Percentiles rank a stretch among this genome's conserved stretches.
These are phyloP conservation scores for Drosophila meridiana DNA, from an alignment of 2,888 invertebrate species.

Conservation along the genomic window DNA sequence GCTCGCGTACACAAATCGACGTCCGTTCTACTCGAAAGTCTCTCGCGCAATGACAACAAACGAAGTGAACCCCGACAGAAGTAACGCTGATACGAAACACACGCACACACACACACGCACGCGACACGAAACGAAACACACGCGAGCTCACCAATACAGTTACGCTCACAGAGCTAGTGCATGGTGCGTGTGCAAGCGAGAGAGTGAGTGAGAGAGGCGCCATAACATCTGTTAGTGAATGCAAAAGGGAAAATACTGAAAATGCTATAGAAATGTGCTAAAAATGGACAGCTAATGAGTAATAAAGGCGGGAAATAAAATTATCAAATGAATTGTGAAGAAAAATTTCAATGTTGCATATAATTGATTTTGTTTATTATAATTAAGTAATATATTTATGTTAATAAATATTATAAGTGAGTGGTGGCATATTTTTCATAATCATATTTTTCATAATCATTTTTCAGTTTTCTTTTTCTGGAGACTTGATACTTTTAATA, in stretches of 20 bases:
- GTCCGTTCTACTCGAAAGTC: constrained; percentile 49
- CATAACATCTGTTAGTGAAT: constrained; percentile 27
- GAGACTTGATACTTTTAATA: too few species aligned
- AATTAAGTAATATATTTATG: neutral
- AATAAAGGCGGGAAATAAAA: constrained; percentile 19
- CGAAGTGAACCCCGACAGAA: constrained; percentile 35
- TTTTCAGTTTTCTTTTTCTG: neutral
- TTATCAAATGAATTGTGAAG: neutral
- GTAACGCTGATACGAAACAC: constrained; percentile 34
- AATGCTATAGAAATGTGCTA: neutral
- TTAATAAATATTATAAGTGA: neutral
- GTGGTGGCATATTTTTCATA: neutral
- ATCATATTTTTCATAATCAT: too few species aligned
- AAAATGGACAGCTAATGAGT: neutral
- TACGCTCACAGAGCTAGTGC: constrained; percentile 18
- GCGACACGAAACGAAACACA: constrained; percentile 5
- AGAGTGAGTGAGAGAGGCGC: constrained; percentile 13
- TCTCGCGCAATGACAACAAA: constrained; percentile 62
- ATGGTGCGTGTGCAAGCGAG: constrained; percentile 27
- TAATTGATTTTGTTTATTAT: neutral
- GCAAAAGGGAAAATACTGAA: constrained; percentile 35
- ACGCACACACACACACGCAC: neutral
- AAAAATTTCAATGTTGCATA: neutral
- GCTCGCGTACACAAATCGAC: constrained; percentile 19
- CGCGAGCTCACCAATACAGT: constrained; percentile 12